Evolutionary conservation across 1,140 invertebrate genomes (phyloP).

Genomic region (Panulirus ornatus): DNA sequence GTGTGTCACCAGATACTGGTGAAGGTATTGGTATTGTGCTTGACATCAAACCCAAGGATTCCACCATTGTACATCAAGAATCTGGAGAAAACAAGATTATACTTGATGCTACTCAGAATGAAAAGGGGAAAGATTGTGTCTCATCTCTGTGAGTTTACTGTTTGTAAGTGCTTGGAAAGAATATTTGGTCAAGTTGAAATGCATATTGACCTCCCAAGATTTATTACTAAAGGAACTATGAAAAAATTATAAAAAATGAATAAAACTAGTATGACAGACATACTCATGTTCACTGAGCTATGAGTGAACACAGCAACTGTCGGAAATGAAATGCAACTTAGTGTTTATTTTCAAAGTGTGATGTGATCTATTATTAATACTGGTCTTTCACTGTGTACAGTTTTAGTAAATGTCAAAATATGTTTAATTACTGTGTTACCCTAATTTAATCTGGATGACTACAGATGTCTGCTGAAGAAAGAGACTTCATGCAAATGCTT

Average conservation of each 20-base stretch:
- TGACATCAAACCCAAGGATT: slow-evolving; percentile 62
- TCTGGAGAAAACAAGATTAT: slow-evolving; percentile 60
- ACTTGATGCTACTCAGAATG: slow-evolving; percentile 52
- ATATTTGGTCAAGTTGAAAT: background rate
- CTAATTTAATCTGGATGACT: background rate
- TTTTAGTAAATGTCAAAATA: background rate
- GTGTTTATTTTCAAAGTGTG: background rate
- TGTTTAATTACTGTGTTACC: no score
- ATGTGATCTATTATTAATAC: background rate
- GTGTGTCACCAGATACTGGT: slow-evolving; percentile 60
- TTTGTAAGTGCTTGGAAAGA: background rate
- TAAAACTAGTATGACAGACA: background rate
- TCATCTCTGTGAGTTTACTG: slow-evolving; percentile 52
- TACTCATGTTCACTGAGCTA: background rate
- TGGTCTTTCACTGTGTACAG: slow-evolving; percentile 6
- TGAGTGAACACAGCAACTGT: background rate
- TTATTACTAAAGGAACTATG: background rate
- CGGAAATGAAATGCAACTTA: background rate
- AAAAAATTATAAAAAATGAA: background rate
- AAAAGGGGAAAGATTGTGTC: slow-evolving; percentile 63
- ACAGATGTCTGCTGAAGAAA: background rate
- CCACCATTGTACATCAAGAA: slow-evolving; percentile 52
- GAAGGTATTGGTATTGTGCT: slow-evolving; percentile 62
- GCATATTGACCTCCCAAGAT: background rate
- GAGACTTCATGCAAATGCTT: background rate